A percentile compares a stretch with the other conserved stretches of the same genome.
These are phyloP conservation scores for Rana temporaria DNA, from an alignment of 2,113 vertebrate species.

Conservation along the genomic window DNA sequence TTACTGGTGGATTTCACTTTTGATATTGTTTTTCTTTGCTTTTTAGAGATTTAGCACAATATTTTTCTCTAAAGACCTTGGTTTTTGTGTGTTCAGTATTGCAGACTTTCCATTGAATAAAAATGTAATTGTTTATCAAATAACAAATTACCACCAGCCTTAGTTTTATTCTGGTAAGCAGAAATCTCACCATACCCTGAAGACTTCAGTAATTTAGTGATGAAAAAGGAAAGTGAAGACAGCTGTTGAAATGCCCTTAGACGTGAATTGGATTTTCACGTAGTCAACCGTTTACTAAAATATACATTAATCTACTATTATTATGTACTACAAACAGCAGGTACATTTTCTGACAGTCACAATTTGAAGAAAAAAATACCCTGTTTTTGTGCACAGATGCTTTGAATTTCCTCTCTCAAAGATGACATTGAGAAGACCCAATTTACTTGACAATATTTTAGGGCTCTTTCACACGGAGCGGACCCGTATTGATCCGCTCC, in stretches of 20 bases:
- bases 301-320: background rate
- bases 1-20: too few species aligned
- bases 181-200: conserved; percentile 12
- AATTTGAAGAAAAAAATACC: too few species aligned
- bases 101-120: background rate
- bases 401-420: background rate
- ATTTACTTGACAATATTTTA: too few species aligned
- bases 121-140: conserved; percentile 24
- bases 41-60: too few species aligned
- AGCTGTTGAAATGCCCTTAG: conserved; percentile 15
- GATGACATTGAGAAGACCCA: too few species aligned
- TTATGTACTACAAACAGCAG: background rate
- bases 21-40: too few species aligned
- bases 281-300: conserved; percentile 19
- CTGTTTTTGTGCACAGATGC: background rate
- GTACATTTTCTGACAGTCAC: background rate
- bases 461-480: too few species aligned
- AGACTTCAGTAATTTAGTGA: conserved; percentile 7
- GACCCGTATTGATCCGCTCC: too few species aligned
- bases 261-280: conserved; percentile 23
- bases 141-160: background rate
- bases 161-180: background rate
- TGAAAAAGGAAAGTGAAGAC: background rate
- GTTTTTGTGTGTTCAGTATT: conserved; percentile 1
- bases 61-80: too few species aligned